phyloP scores from a whole-genome alignment of 2,113 vertebrate species.

The Cyprinodon brontotheroides region DNA sequence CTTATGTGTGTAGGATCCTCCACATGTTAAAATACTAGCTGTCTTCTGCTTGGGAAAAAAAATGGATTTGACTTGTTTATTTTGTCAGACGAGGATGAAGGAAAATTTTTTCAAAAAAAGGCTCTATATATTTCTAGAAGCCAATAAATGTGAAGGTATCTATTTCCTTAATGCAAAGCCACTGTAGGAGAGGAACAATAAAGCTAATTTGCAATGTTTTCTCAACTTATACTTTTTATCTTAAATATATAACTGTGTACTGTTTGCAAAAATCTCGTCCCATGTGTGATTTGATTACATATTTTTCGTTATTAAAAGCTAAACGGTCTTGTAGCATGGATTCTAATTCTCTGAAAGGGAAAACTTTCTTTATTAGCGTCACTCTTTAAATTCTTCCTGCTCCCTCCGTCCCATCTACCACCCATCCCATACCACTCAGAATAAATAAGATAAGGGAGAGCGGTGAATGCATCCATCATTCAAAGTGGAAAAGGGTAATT shows the following conservation, averaged over 20 bases:
- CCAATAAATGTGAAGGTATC: neutral
- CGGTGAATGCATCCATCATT: slow-evolving; percentile 79
- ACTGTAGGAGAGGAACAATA: neutral
- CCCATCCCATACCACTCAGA: slow-evolving; percentile 43
- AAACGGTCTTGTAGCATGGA: slow-evolving; percentile 43
- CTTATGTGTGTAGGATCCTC: too few relatives aligned
- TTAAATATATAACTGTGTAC: slow-evolving; percentile 9
- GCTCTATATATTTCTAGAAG: too few relatives aligned
- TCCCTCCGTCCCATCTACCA: slow-evolving; percentile 14
- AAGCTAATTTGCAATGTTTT: slow-evolving; percentile 19
- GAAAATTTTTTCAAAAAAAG: too few relatives aligned
- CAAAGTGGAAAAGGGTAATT: slow-evolving; percentile 80
- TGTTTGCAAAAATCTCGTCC: slow-evolving; percentile 11
- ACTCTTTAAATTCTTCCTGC: slow-evolving; percentile 52
- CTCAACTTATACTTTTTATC: slow-evolving; percentile 24
- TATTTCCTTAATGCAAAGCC: neutral
- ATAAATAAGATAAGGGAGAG: slow-evolving; percentile 80
- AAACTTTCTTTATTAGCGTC: slow-evolving; percentile 51
- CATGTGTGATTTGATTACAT: slow-evolving; percentile 48
- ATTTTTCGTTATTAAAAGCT: slow-evolving; percentile 21
- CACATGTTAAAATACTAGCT: neutral
- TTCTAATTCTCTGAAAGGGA: slow-evolving; percentile 25
- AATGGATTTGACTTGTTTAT: too few relatives aligned
- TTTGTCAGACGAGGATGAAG: too few relatives aligned
- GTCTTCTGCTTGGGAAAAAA: neutral